Evolutionary conservation across 2,888 invertebrate genomes (phyloP), one percentile per base, ranked within the genome.

Genomic region (Lasioglossum morio): DNA sequence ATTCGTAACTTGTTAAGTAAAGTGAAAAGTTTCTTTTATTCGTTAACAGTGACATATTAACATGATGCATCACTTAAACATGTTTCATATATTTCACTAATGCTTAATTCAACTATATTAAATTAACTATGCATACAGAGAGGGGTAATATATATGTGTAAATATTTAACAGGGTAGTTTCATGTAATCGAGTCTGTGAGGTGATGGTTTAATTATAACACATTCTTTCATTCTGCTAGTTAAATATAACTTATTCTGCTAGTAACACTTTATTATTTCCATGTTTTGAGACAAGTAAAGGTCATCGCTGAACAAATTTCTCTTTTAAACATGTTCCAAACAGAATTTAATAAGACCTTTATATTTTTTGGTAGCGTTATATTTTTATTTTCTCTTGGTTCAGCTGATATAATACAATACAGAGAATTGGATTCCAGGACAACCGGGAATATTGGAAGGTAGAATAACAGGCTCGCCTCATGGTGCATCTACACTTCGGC

Each of bases 381-480:
- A 40, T 72, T 72, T 43, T 78, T 30, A 78, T 60, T 63, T 78
- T 79, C 48, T 16, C 12, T 85, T 76, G 75, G 75, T 84, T 73
- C 75, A 79, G 72, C 60, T 87, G 83, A 82, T 84, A 72, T 82
- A 84, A 86, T 86, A 73, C 89, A 89, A 89, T 84, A 85, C 79
- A 78, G 81, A 87, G 91, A 92, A 90, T 92, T 92, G 92, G 90
- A 94, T 95, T 95, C 85, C 94, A 95, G 95, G 93, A 92, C 84
- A 92, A 86, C 91, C 93, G 91, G 94, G 93, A 89, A 91, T 91
- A 92, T 89, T 93, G 92, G 93, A 93, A 78, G 95, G 95, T 94
- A 94, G 95, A 94, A 92, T 95, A 91, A 92, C 91, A 87, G 93
- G 94, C 89, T 93, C 94, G 88, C 89, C 93, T 91, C 92, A 93